A percentile compares a stretch with the other conserved stretches of the same genome.
Conservation (phyloP, 2,888 invertebrate genomes). For the Hymenopus coronatus region DNA sequence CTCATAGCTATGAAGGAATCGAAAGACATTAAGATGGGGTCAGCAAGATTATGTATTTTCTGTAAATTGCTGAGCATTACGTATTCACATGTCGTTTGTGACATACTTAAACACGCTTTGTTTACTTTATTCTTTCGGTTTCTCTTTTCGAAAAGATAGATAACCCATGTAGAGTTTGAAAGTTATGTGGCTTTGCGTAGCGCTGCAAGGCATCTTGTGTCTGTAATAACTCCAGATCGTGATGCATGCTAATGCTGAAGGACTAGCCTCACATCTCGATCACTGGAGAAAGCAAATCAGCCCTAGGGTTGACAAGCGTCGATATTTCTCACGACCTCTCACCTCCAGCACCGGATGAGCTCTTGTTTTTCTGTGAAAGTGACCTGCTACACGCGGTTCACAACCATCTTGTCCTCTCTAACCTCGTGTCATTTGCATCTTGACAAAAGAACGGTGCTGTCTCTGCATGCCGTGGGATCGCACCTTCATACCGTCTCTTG, state of each 20-base stretch:
- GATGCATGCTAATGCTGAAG: background rate
- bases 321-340: background rate
- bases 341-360: background rate
- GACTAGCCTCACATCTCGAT: background rate
- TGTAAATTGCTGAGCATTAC: no score
- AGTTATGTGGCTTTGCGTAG: background rate
- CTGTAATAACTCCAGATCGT: background rate
- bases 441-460: background rate
- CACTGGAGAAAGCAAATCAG: background rate
- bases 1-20: no score
- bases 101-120: no score
- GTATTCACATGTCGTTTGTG: no score
- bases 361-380: background rate
- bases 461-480: background rate
- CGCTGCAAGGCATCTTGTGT: background rate
- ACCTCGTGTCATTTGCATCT: background rate
- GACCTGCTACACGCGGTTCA: background rate
- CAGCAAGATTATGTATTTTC: no score
- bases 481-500: background rate
- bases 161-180: no score
- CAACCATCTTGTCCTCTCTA: background rate
- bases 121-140: no score
- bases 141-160: no score
- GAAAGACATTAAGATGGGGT: no score
- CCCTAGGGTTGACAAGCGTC: background rate